phyloP scores from a whole-genome alignment of 2,888 invertebrate genomes.

The Dioctria rufipes region DNA sequence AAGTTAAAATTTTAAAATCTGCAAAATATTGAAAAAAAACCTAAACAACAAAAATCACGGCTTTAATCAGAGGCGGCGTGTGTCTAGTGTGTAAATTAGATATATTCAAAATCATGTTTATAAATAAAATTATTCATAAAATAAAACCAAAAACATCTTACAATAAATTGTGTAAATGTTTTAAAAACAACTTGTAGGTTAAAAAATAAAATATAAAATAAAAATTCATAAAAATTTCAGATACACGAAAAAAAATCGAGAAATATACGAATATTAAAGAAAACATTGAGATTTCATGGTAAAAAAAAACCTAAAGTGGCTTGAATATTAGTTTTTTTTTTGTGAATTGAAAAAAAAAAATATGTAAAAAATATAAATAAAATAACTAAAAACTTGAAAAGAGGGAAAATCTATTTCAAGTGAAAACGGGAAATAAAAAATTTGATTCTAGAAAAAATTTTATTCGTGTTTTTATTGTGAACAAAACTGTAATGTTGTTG shows the following conservation, averaged over 20 bases:
- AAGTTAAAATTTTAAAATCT: neutral
- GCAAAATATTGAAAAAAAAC: neutral
- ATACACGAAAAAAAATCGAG: neutral
- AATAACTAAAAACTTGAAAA: too few relatives aligned
- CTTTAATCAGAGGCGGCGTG: neutral
- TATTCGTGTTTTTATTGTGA: conserved; percentile 3
- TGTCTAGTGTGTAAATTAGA: neutral
- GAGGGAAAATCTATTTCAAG: neutral
- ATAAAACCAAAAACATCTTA: neutral
- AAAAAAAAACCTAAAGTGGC: conserved; percentile 43
- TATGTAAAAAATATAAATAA: too few relatives aligned
- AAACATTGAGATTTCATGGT: neutral
- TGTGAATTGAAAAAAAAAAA: neutral
- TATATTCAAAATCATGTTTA: neutral
- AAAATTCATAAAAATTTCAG: neutral
- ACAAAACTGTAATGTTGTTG: neutral
- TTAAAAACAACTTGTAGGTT: conserved; percentile 7
- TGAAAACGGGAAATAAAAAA: neutral
- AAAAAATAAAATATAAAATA: conserved; percentile 4
- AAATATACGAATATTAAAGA: neutral
- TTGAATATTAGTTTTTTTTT: conserved; percentile 46
- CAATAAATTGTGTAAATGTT: neutral
- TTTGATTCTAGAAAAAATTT: neutral
- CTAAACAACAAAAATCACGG: neutral
- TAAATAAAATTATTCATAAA: conserved; percentile 8